phyloP scores from a whole-genome alignment of 2,888 invertebrate species.

The Stegophylla sp. region DNA sequence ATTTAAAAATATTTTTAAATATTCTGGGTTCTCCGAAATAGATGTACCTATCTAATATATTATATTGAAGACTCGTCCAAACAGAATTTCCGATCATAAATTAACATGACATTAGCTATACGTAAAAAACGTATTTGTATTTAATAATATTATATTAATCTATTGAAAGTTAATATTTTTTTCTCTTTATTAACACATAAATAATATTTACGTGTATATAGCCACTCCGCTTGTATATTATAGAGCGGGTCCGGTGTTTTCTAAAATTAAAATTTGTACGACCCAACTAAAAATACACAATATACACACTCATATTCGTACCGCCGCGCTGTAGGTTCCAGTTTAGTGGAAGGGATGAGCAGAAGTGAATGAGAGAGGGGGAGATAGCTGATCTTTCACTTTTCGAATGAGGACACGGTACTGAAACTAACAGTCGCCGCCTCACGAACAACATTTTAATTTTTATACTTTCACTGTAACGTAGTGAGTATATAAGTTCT shows the following conservation, averaged over 20 bases:
- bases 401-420: constrained; percentile 52
- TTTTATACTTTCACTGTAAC: constrained; percentile 53
- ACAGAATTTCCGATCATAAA: too few species aligned
- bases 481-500: constrained; percentile 13
- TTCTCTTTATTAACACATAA: neutral
- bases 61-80: too few species aligned
- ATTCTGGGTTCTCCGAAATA: too few species aligned
- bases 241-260: constrained; percentile 50
- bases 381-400: constrained; percentile 51
- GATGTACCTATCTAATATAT: too few species aligned
- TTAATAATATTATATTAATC: neutral
- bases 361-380: neutral
- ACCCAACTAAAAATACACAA: constrained; percentile 47
- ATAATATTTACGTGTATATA: neutral
- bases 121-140: neutral
- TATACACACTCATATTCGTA: neutral
- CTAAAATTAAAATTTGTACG: constrained; percentile 56
- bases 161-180: neutral
- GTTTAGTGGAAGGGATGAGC: constrained; percentile 12
- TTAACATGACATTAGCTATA: neutral
- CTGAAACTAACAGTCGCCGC: constrained; percentile 37
- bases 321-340: constrained; percentile 26
- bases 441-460: constrained; percentile 32
- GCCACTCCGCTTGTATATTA: constrained; percentile 6
- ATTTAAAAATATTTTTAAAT: too few species aligned